Percentiles rank a stretch among this genome's conserved stretches.
Evolutionary conservation across 2,888 invertebrate species (phyloP).

Genomic region (Ophion ventricosus): DNA sequence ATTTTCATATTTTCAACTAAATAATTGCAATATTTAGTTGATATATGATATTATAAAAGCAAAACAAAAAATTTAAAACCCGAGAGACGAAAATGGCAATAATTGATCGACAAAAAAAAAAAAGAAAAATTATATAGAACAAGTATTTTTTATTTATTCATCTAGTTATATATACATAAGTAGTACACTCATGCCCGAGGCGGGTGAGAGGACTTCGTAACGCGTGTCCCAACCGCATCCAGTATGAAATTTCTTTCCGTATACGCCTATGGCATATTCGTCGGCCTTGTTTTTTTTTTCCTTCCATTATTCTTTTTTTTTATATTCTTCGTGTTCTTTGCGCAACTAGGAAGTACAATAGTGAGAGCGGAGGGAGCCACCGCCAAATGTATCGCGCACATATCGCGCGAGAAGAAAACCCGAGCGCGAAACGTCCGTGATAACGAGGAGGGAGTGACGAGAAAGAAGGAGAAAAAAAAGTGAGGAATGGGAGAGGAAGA

Average conservation of each 20-base stretch:
- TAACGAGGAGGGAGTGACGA: neutral
- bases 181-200: too few species aligned
- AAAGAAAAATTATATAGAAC: too few species aligned
- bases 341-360: slow-evolving; percentile 65
- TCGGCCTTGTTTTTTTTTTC: slow-evolving; percentile 16
- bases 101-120: too few species aligned
- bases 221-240: slow-evolving; percentile 21
- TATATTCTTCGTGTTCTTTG: slow-evolving; percentile 27
- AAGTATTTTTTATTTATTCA: too few species aligned
- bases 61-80: too few species aligned
- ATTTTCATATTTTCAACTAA: too few species aligned
- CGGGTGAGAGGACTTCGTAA: neutral
- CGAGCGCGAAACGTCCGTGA: slow-evolving; percentile 23
- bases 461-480: neutral
- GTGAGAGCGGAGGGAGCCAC: slow-evolving; percentile 48
- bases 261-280: slow-evolving; percentile 34
- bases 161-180: too few species aligned
- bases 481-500: slow-evolving; percentile 11
- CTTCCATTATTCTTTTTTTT: slow-evolving; percentile 12
- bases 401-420: slow-evolving; percentile 21
- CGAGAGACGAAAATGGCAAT: too few species aligned
- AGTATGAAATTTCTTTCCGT: slow-evolving; percentile 50
- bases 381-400: slow-evolving; percentile 14
- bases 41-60: too few species aligned
- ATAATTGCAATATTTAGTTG: too few species aligned